Conservation (phyloP, 2,113 vertebrate genomes). For the Ophthalmolycus amberensis region DNA sequence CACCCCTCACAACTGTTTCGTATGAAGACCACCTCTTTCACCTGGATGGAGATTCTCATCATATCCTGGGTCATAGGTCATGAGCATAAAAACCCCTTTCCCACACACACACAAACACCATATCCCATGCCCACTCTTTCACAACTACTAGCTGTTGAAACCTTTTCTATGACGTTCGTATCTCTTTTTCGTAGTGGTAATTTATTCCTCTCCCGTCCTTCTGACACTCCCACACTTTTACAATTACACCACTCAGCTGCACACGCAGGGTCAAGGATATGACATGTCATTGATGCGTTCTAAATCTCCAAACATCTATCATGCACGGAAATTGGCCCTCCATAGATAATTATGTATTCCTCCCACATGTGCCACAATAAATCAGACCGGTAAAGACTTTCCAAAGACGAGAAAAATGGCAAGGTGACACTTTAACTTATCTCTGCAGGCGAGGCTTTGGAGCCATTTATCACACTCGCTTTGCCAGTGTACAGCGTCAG, state of each 20-base stretch:
- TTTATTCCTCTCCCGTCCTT: background rate
- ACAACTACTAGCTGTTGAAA: background rate
- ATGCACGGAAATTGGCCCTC: conserved; percentile 15
- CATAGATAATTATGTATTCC: conserved; percentile 15
- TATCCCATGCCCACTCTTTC: background rate
- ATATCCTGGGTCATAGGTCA: conserved; percentile 98
- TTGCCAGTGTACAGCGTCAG: background rate
- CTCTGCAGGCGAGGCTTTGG: background rate
- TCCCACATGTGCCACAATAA: conserved; percentile 18
- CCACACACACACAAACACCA: background rate
- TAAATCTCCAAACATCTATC: conserved; percentile 31
- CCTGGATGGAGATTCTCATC: conserved; percentile 97
- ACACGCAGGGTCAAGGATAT: conserved; percentile 30
- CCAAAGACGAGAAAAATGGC: conserved; percentile 7
- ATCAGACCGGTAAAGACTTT: conserved; percentile 26
- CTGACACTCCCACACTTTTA: conserved; percentile 26
- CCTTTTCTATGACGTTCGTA: background rate
- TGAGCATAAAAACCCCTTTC: background rate
- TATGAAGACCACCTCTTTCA: conserved; percentile 96
- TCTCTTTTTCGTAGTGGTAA: background rate
- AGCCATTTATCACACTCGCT: background rate
- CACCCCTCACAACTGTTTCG: conserved; percentile 92
- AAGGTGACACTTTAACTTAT: conserved; percentile 21
- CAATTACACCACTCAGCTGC: conserved; percentile 22
- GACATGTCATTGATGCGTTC: conserved; percentile 20